Conservation (phyloP, 2,113 vertebrate species). For the Pardalotus punctatus region DNA sequence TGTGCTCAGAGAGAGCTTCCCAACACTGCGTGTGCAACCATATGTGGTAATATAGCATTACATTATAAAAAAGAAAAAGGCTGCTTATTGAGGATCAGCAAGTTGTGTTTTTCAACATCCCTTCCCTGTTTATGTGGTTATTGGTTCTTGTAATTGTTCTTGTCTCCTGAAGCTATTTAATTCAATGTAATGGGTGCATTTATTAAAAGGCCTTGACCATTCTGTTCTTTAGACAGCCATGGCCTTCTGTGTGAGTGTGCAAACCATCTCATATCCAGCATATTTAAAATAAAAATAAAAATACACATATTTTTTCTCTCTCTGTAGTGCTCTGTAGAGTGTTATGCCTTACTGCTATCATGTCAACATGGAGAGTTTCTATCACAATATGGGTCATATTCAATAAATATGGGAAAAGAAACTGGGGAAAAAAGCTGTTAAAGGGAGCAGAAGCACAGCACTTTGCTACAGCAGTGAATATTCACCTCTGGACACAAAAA, state of each 20-base stretch:
- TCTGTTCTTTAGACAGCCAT: neutral
- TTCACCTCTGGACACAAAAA: neutral
- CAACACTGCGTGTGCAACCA: neutral
- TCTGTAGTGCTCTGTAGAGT: neutral
- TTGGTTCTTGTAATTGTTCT: neutral
- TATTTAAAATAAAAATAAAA: neutral
- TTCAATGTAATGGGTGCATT: neutral
- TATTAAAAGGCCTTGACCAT: neutral
- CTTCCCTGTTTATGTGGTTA: neutral
- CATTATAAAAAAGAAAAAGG: slow-evolving; percentile 21
- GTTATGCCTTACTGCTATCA: neutral
- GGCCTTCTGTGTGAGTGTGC: neutral
- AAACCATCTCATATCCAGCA: neutral
- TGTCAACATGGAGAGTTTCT: neutral
- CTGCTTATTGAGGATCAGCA: slow-evolving; percentile 15
- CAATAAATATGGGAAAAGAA: neutral
- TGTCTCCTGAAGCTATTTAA: neutral
- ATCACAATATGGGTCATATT: neutral
- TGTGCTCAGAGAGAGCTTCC: slow-evolving; percentile 25
- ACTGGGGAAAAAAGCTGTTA: fast-evolving
- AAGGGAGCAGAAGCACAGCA: neutral
- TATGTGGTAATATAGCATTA: slow-evolving; percentile 46
- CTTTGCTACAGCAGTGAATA: neutral
- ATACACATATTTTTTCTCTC: neutral
- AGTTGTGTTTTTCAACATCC: neutral